Evolutionary conservation across 2,888 invertebrate species (phyloP), one percentile per base, ranked within the genome.

Genomic region (Cacoxenus indagator): DNA sequence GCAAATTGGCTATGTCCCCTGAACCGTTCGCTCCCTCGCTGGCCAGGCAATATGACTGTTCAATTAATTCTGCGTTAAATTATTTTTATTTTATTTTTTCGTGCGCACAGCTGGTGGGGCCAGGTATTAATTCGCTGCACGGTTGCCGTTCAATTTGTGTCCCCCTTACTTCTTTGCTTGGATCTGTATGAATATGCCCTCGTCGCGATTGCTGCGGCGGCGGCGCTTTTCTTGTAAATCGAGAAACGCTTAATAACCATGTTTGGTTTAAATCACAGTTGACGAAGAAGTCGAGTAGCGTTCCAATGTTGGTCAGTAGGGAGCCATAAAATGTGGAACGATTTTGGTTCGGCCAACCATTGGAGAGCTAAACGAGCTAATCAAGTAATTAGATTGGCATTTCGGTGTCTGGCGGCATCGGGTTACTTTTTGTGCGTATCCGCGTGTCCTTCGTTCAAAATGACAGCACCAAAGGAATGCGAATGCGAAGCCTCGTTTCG

Each of bases 161-260:
- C n/a, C n/a, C n/a, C n/a, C n/a, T n/a, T n/a, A n/a, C n/a, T n/a
- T n/a, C n/a, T n/a, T n/a, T n/a, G n/a, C n/a, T n/a, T n/a, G n/a
- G n/a, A n/a, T n/a, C n/a, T n/a, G n/a, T n/a, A n/a, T n/a, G n/a
- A n/a, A n/a, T n/a, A n/a, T n/a, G n/a, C n/a, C n/a, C n/a, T n/a
- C n/a, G n/a, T n/a, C n/a, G 37, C 37, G 37, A 37, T 11, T 37
- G 37, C 8, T 37, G 37, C 37, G 37, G 8, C 37, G 37, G 14
- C 8, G 8, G 37, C 37, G 37, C 9, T 14, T 37, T 37, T n/a
- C n/a, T n/a, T 37, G 37, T 37, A 37, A 37, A 68, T 74, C 71
- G 67, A 72, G 75, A 72, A 71, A 77, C 77, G 77, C 68, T 70
- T 78, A 73, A 70, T 74, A 57, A 69, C 77, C 79, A 77, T 71